These are phyloP conservation scores for Sebastes taczanowskii DNA, from an alignment of 2,797 vertebrate genomes.

Conservation along the genomic window DNA sequence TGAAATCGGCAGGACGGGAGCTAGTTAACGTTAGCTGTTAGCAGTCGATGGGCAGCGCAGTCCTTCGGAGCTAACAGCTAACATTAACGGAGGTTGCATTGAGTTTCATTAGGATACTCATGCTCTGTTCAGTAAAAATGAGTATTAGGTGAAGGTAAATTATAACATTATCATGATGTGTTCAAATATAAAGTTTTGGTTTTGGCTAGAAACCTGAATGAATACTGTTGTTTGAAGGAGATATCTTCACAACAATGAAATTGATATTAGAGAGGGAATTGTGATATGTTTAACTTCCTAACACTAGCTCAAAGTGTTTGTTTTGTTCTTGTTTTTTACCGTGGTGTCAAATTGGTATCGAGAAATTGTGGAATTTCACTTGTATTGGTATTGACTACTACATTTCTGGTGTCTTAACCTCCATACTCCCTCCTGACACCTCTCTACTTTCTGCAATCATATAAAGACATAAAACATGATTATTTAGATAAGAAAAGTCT, in stretches of 20 bases:
- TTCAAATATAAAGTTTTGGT: accelerated
- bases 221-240: neutral
- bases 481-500: neutral
- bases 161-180: neutral
- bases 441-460: neutral
- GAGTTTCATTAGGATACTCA: neutral
- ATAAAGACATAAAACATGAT: neutral
- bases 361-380: neutral
- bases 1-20: no score
- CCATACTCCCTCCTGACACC: neutral
- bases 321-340: neutral
- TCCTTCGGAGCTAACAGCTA: no score
- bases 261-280: no score
- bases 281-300: neutral
- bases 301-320: neutral
- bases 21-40: no score
- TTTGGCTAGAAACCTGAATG: neutral
- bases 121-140: neutral
- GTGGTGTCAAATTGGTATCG: neutral
- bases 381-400: neutral
- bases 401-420: no score
- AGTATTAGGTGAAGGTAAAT: neutral
- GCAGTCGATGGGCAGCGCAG: accelerated
- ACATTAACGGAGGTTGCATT: neutral
- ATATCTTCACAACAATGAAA: neutral